Evolutionary conservation across 2,113 vertebrate species (phyloP), one percentile per base, ranked within the genome.

Genomic region (Orthochromis indermauri): DNA sequence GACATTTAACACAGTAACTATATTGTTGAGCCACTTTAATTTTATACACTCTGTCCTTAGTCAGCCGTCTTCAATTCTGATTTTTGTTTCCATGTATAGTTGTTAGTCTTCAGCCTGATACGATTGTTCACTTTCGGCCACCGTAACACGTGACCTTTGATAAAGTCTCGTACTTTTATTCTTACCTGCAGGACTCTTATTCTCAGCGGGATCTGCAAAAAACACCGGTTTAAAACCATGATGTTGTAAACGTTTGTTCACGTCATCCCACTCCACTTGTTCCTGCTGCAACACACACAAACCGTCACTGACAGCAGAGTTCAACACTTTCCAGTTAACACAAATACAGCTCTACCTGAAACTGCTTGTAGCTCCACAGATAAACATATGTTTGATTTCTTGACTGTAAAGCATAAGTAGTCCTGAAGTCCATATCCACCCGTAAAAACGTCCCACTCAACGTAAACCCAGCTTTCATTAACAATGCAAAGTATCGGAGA

Each of bases 221-320:
- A 37, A 90, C 76, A 98, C 94, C 0, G 97, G 95, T 84, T 96
- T 96, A 88, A 98, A 97, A 1, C 98, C 98, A 55, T 91, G 97
- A 2, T 68, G 95, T 92, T 94, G 91, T 84, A 99, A 91, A 0
- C 97, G 82, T 45, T 94, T 93, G 82, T 98, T 99, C 71, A 97
- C 76, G 5, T 82, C 91, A 6, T 97, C 96, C 98, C 98, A 99
- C 71, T 98, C 97, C 10, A 92, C 91, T 94, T 96, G 96, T 84
- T 98, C 97, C 93, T 92, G 88, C 96, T 97, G 91, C 28, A 89
- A 49, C 5, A 82, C 10, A 49, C 40, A 80, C 10, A 63, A 31
- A 59, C 5, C 37, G n/a, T 51, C 54, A 78, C 54, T 24, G 13
- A 14, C 16, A 47, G 42, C 14, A 1, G 19, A 37, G 11, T 8